Evolutionary conservation across 2,888 invertebrate genomes (phyloP).

Genomic region (Cataglyphis livida): DNA sequence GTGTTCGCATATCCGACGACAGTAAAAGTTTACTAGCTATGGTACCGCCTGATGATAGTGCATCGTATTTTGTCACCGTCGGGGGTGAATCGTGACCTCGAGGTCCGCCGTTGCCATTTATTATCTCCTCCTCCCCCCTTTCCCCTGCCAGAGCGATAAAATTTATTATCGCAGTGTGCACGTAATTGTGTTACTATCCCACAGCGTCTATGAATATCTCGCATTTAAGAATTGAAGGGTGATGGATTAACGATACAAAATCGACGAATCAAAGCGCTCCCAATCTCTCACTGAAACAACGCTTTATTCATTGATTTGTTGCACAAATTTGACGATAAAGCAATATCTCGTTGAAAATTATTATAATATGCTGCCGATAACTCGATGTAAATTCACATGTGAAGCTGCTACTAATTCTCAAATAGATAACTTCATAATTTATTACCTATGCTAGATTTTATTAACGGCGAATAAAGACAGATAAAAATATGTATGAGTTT

Average conservation of each 20-base stretch:
- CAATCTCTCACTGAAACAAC: neutral
- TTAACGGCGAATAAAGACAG: neutral
- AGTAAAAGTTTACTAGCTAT: conserved; percentile 44
- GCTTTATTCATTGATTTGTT: neutral
- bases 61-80: neutral
- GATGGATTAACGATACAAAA: neutral
- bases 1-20: conserved; percentile 26
- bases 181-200: conserved; percentile 29
- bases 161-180: conserved; percentile 53
- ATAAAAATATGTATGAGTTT: conserved; percentile 1
- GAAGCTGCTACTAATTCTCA: neutral
- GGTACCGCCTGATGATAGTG: conserved; percentile 9
- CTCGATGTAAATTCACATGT: neutral
- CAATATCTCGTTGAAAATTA: neutral
- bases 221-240: neutral
- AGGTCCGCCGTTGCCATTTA: conserved; percentile 48
- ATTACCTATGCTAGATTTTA: neutral
- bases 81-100: neutral
- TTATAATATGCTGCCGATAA: neutral
- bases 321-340: neutral
- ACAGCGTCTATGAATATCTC: conserved; percentile 24
- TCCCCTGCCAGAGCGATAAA: neutral
- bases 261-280: neutral
- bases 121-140: neutral
- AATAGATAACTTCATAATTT: neutral